Evolutionary conservation across 2,797 vertebrate species (phyloP), one percentile per base, ranked within the genome.

Genomic region (Ctenosaura bakeri): DNA sequence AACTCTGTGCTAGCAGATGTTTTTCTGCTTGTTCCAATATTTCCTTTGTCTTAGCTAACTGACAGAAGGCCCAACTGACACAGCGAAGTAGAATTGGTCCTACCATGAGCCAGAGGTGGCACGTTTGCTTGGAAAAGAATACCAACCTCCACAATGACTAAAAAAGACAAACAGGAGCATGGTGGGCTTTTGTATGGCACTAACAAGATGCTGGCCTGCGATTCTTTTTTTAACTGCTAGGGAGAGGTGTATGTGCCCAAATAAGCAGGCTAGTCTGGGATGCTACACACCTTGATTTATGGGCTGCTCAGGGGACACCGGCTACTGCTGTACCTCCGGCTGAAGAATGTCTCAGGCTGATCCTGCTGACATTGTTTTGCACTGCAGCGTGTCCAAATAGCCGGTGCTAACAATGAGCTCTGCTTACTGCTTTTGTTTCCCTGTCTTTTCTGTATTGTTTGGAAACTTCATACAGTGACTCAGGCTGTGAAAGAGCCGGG

Each of bases 381-480:
- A 52, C 38, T 77, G 69, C 18, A 42, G 26, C 6, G n/a, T 84
- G 88, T 32, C 81, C 62, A 29, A 14, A 52, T 69, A 66, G 32
- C 18, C 69, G 73, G 38, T 29, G n/a, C 29, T 66, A 20, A 32
- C 18, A 16, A 13, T 20, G 54, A 38, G 6, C 26, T 59, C 74
- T 54, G 46, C 42, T 89, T 85, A 20, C 78, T 29, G 35, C 7
- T 20, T 29, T 10, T 38, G 46, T 38, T 74, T 64, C 32, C 56
- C 13, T 35, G 54, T 83, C 66, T 69, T 69, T 69, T 13, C 59
- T 52, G 26, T 54, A 54, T 85, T 76, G 78, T 71, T 52, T 84
- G 74, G 83, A 85, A 85, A 42, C 50, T 79, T 62, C n/a, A 24
- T 69, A 69, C 74, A 9, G 46, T 79, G 82, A 85, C 24, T 89